Percentiles rank a stretch among this genome's conserved stretches.
Evolutionary conservation across 2,797 vertebrate species (phyloP).

Genomic region (Galago senegalensis): DNA sequence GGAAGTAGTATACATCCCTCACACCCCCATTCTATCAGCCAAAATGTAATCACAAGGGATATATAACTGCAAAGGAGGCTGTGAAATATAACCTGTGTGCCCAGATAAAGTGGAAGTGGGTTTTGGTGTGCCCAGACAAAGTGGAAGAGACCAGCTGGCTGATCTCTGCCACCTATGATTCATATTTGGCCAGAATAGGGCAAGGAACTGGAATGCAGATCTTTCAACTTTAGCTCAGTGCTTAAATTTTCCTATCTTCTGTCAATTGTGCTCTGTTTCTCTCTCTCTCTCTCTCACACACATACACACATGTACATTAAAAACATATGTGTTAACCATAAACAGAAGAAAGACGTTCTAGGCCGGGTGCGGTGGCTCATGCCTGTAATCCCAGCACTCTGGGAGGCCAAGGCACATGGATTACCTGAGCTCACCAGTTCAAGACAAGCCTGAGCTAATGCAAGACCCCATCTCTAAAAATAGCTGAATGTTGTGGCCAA

Average conservation of each 20-base stretch:
- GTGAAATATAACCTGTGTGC: not conserved
- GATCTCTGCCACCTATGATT: not conserved
- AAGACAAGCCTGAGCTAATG: too few relatives aligned
- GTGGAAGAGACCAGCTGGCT: not conserved
- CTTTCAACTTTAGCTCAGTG: not conserved
- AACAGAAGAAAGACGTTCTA: not conserved
- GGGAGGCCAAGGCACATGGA: too few relatives aligned
- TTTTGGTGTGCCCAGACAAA: not conserved
- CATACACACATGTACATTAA: not conserved
- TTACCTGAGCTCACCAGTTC: too few relatives aligned
- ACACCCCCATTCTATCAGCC: not conserved
- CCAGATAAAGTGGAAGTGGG: not conserved
- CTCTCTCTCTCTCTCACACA: not conserved
- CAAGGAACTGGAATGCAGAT: conserved; percentile 13
- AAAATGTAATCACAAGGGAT: not conserved
- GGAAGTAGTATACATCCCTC: not conserved
- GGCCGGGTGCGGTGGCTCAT: too few relatives aligned
- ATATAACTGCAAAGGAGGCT: not conserved
- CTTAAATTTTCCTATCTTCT: not conserved
- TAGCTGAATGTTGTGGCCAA: too few relatives aligned
- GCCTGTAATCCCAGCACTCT: too few relatives aligned
- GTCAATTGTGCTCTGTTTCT: not conserved
- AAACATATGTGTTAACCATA: conserved; percentile 11
- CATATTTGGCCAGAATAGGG: not conserved
- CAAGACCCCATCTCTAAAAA: too few relatives aligned